A percentile compares a stretch with the other conserved stretches of the same genome.
phyloP scores from a whole-genome alignment of 92 coral and sea anemone species.

The Parazoanthus darwini region DNA sequence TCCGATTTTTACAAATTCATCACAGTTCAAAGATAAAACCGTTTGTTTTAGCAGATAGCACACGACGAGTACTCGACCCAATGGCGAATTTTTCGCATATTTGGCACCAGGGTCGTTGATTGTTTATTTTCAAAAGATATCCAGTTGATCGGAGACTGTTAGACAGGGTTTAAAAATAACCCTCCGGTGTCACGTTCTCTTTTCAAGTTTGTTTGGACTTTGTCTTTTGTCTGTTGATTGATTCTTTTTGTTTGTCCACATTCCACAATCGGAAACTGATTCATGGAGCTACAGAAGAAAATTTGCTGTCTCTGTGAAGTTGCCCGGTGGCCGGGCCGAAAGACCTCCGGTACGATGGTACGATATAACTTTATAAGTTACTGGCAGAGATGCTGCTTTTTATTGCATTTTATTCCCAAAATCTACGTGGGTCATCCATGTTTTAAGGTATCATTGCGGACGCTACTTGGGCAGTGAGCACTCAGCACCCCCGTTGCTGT shows the following conservation, averaged over 20 bases:
- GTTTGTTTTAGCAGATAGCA: neutral
- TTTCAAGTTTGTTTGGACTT: slow-evolving; percentile 38
- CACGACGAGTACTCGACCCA: neutral
- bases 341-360: slow-evolving; percentile 14
- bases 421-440: too few species aligned
- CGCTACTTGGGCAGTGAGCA: neutral
- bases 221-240: slow-evolving; percentile 16
- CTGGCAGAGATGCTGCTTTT: neutral
- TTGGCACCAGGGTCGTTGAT: slow-evolving; percentile 5
- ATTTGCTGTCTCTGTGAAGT: slow-evolving; percentile 27
- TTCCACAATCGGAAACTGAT: slow-evolving; percentile 28
- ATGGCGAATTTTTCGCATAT: neutral
- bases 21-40: slow-evolving; percentile 22
- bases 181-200: slow-evolving; percentile 30
- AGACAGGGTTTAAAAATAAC: slow-evolving; percentile 12
- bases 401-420: too few species aligned
- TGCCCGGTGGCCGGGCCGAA: neutral
- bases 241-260: slow-evolving; percentile 20
- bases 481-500: neutral
- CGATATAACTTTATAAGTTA: neutral
- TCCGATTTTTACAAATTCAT: neutral
- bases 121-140: neutral
- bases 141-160: slow-evolving; percentile 26
- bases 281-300: slow-evolving; percentile 29
- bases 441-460: too few species aligned